Evolutionary conservation across 2,888 invertebrate species (phyloP), one percentile per base, ranked within the genome.

Genomic region (Noctua comes): DNA sequence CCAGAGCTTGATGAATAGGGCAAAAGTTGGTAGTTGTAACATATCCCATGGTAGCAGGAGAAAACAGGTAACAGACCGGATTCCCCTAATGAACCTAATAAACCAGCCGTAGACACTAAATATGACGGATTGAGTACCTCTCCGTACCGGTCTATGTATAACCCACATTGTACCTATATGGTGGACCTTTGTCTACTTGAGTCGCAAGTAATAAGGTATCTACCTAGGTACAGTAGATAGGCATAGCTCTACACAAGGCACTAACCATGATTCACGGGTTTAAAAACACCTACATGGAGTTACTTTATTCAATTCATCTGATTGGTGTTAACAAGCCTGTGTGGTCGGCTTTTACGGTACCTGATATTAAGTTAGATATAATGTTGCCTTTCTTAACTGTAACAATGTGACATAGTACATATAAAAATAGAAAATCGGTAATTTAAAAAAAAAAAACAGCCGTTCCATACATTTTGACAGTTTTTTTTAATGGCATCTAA

Each of bases 241-340:
- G 6, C 10, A 13, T 48, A 40, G 1, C 21, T 24, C 7, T 46
- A 59, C 16, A 40, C 46, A 65, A 69, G 21, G 13, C 64, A 69
- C 13, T 68, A 57, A 65, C 31, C 59, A 83, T 79, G 83, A 83
- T 59, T 83, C 79, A 79, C 75, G 66, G 66, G 71, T 73, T 75
- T 27, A 57, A 73, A 69, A 73, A 71, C 71, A 65, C 72, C 40
- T 75, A 68, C 64, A 62, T 68, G 54, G 18, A 65, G 62, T 72
- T 57, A 75, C 54, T 76, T 79, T 66, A 75, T 75, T 71, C 48
- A 68, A 78, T 73, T 79, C 21, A 62, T 76, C 54, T 83, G 74
- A 83, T 83, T 79, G 59, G n/a, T 68, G 51, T 72, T 83, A 83
- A 83, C 68, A 10, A 74, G 74, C 1, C 18, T 18, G 68, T 11